Conservation (phyloP, 2,888 invertebrate species). For the Xiphydria camelus region DNA sequence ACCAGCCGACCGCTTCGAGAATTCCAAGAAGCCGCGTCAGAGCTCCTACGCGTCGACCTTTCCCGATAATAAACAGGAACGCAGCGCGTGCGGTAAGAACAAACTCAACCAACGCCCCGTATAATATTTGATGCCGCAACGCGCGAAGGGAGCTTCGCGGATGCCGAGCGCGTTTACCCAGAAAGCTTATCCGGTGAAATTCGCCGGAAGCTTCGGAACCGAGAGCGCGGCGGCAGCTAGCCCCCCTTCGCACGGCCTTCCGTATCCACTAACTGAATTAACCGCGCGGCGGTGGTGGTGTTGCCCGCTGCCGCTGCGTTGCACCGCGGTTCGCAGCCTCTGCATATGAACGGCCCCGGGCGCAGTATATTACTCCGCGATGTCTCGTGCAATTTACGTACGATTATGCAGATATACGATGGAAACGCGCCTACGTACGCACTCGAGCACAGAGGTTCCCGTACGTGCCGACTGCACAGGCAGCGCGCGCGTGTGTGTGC, state of each 20-base stretch:
- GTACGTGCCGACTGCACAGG: too few relatives aligned
- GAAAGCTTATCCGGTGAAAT: constrained; percentile 29
- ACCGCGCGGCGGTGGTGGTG: constrained; percentile 21
- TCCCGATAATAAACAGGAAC: too few relatives aligned
- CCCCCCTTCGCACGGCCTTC: constrained; percentile 18
- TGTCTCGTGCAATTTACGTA: constrained; percentile 50
- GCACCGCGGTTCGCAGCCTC: constrained; percentile 15
- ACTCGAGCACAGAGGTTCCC: too few relatives aligned
- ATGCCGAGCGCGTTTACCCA: constrained; percentile 28
- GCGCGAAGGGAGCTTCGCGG: too few relatives aligned
- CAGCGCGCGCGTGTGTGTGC: too few relatives aligned
- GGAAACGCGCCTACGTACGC: constrained; percentile 23
- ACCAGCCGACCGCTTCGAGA: too few relatives aligned
- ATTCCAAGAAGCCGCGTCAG: too few relatives aligned
- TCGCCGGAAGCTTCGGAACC: constrained; percentile 20
- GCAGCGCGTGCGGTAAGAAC: too few relatives aligned
- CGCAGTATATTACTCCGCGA: constrained; percentile 44
- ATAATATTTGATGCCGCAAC: too few relatives aligned
- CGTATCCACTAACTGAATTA: constrained; percentile 42
- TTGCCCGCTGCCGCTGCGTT: constrained; percentile 4
- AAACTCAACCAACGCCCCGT: too few relatives aligned
- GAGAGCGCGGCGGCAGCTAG: constrained; percentile 5
- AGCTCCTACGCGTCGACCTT: too few relatives aligned
- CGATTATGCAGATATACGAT: constrained; percentile 47
- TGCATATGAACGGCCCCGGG: constrained; percentile 32